Percentiles rank a stretch among this genome's conserved stretches.
Evolutionary conservation across 2,797 vertebrate species (phyloP).

Genomic region (Nannoperca australis): DNA sequence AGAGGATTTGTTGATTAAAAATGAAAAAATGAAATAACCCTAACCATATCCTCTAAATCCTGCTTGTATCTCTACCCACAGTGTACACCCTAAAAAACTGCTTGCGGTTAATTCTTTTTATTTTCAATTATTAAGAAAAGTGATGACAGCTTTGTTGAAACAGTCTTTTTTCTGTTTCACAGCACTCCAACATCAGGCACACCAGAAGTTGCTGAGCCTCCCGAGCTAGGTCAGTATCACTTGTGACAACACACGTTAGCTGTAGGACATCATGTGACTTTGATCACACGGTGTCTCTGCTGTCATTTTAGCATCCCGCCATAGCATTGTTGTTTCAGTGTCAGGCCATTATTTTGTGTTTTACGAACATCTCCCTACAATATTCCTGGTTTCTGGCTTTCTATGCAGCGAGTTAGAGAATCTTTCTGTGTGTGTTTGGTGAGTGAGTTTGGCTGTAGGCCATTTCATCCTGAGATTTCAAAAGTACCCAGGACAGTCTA

Average conservation of each 20-base stretch:
- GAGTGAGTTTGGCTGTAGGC: slow-evolving; percentile 11
- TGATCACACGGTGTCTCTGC: neutral
- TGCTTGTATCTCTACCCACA: neutral
- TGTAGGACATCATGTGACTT: neutral
- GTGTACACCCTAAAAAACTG: neutral
- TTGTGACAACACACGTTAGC: neutral
- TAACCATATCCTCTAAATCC: slow-evolving; percentile 5
- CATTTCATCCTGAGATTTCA: slow-evolving; percentile 15
- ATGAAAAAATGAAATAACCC: neutral
- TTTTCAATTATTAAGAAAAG: neutral
- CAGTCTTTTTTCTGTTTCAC: slow-evolving; percentile 25
- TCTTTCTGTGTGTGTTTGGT: slow-evolving; percentile 16
- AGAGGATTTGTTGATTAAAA: neutral
- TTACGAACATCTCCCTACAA: neutral
- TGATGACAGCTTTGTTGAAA: neutral
- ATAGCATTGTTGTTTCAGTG: neutral
- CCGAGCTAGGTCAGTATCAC: slow-evolving; percentile 68
- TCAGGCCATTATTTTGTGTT: neutral
- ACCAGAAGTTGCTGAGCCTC: neutral
- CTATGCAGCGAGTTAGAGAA: neutral
- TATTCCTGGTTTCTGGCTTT: neutral
- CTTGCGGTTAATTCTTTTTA: neutral
- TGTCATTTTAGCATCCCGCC: neutral
- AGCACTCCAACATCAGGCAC: slow-evolving; percentile 55
- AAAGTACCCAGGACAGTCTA: slow-evolving; percentile 27